These are phyloP conservation scores for Parasteatoda tepidariorum DNA, from an alignment of 1,140 invertebrate genomes.

Conservation along the genomic window DNA sequence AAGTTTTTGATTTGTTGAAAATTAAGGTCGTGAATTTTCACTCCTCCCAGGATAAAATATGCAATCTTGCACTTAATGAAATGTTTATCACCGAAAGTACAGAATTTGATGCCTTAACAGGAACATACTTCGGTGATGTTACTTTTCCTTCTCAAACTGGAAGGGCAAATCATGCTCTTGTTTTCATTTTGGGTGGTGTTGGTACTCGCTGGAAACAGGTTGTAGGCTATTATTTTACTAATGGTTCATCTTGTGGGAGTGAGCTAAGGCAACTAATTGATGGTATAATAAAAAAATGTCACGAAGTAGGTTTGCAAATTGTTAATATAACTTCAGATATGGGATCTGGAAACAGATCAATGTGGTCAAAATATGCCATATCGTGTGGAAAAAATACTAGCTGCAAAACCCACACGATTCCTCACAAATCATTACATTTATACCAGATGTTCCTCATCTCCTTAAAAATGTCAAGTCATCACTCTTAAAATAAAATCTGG, in stretches of 20 bases:
- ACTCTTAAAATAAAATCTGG: too few relatives aligned
- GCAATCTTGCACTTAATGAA: constrained; percentile 1
- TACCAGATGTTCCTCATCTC: constrained; percentile 3
- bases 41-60: not conserved
- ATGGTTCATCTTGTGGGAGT: not conserved
- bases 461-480: constrained; percentile 10
- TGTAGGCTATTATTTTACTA: constrained; percentile 1
- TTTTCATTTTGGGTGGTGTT: not conserved
- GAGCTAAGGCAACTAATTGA: not conserved
- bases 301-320: not conserved
- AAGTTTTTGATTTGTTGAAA: constrained; percentile 30
- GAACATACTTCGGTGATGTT: constrained; percentile 2
- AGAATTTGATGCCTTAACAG: not conserved
- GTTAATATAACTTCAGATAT: not conserved
- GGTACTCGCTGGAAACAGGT: not conserved
- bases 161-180: constrained; percentile 1
- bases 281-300: not conserved
- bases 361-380: not conserved
- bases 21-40: not conserved
- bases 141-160: constrained; percentile 3
- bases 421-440: not conserved
- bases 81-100: not conserved
- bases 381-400: not conserved
- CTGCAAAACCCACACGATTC: not conserved
- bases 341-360: not conserved